Conservation (phyloP, 2,797 vertebrate genomes). For the Coracias cyanogaster region DNA sequence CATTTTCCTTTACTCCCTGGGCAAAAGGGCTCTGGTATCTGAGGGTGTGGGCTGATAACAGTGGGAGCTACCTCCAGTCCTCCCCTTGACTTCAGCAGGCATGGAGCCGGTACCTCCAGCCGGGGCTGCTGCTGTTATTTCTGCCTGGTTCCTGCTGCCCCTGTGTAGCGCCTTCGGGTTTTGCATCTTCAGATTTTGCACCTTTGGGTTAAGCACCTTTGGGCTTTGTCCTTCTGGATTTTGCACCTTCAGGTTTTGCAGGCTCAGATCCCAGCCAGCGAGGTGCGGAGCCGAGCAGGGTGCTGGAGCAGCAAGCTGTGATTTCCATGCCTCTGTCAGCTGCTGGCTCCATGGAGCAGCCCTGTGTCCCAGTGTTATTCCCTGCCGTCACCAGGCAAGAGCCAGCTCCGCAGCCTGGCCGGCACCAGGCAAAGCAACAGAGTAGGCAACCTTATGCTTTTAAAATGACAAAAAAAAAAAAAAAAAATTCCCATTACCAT, state of each 20-base stretch:
- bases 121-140: background rate
- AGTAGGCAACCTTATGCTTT: slow-evolving; percentile 32
- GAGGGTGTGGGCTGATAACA: background rate
- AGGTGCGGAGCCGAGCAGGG: background rate
- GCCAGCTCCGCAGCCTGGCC: background rate
- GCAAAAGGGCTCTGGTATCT: background rate
- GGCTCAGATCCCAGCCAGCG: background rate
- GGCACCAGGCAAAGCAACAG: background rate
- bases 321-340: background rate
- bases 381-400: slow-evolving; percentile 27
- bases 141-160: background rate
- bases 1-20: background rate
- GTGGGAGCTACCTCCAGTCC: background rate
- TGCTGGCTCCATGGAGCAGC: background rate
- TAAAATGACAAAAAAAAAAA: background rate
- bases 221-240: background rate
- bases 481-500: slow-evolving; percentile 66
- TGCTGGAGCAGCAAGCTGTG: background rate
- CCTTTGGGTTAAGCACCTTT: background rate
- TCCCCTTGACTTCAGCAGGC: background rate
- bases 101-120: background rate
- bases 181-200: background rate
- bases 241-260: background rate
- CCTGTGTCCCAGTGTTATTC: background rate
- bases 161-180: background rate